phyloP scores from a whole-genome alignment of 2,113 vertebrate species.

The Callionymus lyra region DNA sequence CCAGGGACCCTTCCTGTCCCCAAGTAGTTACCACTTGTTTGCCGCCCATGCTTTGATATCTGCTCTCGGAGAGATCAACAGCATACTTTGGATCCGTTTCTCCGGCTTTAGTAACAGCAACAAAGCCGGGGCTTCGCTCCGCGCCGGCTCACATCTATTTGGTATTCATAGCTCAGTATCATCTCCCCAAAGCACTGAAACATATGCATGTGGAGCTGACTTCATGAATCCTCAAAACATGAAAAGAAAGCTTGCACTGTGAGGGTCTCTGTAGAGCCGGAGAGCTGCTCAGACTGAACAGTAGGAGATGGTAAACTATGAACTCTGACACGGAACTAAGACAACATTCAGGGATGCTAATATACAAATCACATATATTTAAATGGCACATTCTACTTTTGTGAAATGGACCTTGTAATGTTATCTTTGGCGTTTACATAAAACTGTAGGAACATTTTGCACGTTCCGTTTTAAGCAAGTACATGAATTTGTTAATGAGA shows the following conservation, averaged over 20 bases:
- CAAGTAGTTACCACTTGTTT: constrained; percentile 44
- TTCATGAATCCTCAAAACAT: constrained; percentile 47
- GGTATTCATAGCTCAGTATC: constrained; percentile 62
- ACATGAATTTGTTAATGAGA: too few relatives aligned
- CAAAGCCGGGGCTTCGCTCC: constrained; percentile 41
- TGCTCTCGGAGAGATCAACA: constrained; percentile 48
- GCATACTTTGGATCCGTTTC: constrained; percentile 42
- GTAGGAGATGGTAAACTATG: too few relatives aligned
- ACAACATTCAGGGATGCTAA: too few relatives aligned
- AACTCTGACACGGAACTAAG: too few relatives aligned
- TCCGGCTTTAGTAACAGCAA: constrained; percentile 44
- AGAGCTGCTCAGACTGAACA: too few relatives aligned
- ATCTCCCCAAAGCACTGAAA: constrained; percentile 55
- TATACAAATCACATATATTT: too few relatives aligned
- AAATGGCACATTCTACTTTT: too few relatives aligned
- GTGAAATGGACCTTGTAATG: too few relatives aligned
- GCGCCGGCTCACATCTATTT: constrained; percentile 54
- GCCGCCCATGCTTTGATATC: constrained; percentile 60
- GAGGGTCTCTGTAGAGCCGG: constrained; percentile 24
- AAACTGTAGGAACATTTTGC: too few relatives aligned
- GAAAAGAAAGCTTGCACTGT: constrained; percentile 35
- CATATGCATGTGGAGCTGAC: constrained; percentile 45
- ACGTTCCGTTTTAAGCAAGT: too few relatives aligned
- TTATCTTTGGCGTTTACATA: too few relatives aligned
- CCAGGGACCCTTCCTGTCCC: constrained; percentile 48